phyloP scores from a whole-genome alignment of 2,797 vertebrate species.

The Enteromius afrohamiltoni region DNA sequence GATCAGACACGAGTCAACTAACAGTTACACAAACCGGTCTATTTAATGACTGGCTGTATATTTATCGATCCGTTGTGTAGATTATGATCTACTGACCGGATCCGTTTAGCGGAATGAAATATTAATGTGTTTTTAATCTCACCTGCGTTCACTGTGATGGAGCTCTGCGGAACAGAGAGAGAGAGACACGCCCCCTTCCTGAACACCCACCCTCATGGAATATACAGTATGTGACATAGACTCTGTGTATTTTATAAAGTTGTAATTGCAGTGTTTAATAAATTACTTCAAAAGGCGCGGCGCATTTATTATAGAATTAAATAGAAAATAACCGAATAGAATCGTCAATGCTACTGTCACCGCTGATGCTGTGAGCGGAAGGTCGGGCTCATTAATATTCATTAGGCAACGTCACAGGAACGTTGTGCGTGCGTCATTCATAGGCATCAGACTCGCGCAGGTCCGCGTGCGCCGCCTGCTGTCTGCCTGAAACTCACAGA shows the following conservation, averaged over 20 bases:
- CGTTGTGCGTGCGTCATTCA: background rate
- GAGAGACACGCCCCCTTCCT: background rate
- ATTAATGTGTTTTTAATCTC: background rate
- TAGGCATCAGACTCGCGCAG: background rate
- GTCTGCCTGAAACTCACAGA: background rate
- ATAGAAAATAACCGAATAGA: background rate
- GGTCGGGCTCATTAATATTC: background rate
- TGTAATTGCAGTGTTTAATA: background rate
- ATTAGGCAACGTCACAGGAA: accelerated
- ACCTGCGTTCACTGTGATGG: slow-evolving; percentile 28
- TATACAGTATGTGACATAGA: background rate
- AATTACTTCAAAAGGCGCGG: background rate
- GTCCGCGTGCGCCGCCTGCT: slow-evolving; percentile 4
- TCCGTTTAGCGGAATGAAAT: background rate
- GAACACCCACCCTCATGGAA: background rate
- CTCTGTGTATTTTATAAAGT: background rate
- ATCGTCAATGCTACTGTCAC: slow-evolving; percentile 4
- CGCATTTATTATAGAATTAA: background rate
- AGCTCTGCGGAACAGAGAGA: slow-evolving; percentile 18
- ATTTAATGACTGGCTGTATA: accelerated
- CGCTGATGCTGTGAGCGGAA: background rate
- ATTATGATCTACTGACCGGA: no score
- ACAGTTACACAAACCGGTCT: no score
- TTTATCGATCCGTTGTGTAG: background rate
- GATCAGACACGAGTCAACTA: background rate